These are phyloP conservation scores for Lamellibrachia satsuma DNA, from an alignment of 2,888 invertebrate species.

Conservation along the genomic window DNA sequence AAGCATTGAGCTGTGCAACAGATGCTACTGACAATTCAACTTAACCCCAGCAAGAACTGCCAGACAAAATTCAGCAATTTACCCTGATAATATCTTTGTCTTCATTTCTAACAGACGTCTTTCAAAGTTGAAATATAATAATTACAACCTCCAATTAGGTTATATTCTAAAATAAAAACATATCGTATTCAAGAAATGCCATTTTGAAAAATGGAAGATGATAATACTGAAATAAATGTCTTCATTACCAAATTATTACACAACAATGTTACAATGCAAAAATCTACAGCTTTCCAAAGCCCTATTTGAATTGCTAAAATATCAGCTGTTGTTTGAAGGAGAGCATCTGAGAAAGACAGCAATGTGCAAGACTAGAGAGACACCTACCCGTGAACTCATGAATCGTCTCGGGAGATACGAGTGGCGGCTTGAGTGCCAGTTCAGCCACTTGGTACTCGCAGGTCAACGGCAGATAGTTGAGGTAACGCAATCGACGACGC, in stretches of 20 bases:
- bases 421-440: constrained; percentile 79
- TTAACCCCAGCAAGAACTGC: not conserved
- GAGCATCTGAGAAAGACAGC: constrained; percentile 21
- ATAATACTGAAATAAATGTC: too few species aligned
- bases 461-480: constrained; percentile 88
- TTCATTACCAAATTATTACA: too few species aligned
- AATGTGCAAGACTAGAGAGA: constrained; percentile 65
- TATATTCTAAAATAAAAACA: too few species aligned
- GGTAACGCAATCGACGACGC: constrained; percentile 78
- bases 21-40: not conserved
- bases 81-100: too few species aligned
- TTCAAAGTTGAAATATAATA: too few species aligned
- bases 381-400: constrained; percentile 69
- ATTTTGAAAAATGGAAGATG: too few species aligned
- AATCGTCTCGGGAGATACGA: constrained; percentile 76
- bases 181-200: too few species aligned
- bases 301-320: not conserved
- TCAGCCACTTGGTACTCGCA: constrained; percentile 92
- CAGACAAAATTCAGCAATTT: not conserved
- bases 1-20: not conserved
- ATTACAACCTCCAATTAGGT: too few species aligned
- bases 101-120: too few species aligned
- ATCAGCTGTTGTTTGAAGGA: not conserved
- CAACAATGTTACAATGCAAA: not conserved
- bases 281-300: not conserved